Evolutionary conservation across 2,113 vertebrate species (phyloP).

Genomic region (Dunckerocampus dactyliophorus): DNA sequence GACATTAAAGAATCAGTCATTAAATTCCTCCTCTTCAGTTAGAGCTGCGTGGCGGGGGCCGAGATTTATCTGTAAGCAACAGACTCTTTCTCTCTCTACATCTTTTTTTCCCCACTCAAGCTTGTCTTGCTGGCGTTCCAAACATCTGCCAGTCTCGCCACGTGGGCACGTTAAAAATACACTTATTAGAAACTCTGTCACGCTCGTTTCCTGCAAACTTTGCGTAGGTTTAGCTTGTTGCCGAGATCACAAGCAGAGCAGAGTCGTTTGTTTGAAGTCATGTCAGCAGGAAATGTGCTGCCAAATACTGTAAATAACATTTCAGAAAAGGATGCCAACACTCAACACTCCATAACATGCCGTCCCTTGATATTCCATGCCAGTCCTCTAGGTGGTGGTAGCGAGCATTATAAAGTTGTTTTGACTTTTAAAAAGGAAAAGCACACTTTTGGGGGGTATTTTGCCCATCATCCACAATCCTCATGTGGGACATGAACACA

Average conservation of each 20-base stretch:
- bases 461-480: too few species aligned
- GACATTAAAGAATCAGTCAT: slow-evolving; percentile 46
- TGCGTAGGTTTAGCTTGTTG: slow-evolving; percentile 27
- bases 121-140: too few species aligned
- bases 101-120: too few species aligned
- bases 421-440: too few species aligned
- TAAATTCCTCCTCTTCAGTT: slow-evolving; percentile 48
- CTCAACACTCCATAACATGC: neutral
- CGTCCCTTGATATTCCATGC: neutral
- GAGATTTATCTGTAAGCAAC: slow-evolving; percentile 69
- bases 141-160: too few species aligned
- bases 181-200: neutral
- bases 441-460: too few species aligned
- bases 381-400: too few species aligned
- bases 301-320: neutral
- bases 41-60: slow-evolving; percentile 43
- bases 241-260: slow-evolving; percentile 26
- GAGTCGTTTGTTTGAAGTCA: slow-evolving; percentile 25
- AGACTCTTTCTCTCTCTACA: slow-evolving; percentile 23
- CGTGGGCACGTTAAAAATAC: too few species aligned
- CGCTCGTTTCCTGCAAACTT: slow-evolving; percentile 19
- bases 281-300: slow-evolving; percentile 4
- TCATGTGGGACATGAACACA: too few species aligned
- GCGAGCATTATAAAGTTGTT: too few species aligned
- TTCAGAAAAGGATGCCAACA: slow-evolving; percentile 18